Evolutionary conservation across 2,113 vertebrate genomes (phyloP).

Genomic region (Urocitellus parryii): DNA sequence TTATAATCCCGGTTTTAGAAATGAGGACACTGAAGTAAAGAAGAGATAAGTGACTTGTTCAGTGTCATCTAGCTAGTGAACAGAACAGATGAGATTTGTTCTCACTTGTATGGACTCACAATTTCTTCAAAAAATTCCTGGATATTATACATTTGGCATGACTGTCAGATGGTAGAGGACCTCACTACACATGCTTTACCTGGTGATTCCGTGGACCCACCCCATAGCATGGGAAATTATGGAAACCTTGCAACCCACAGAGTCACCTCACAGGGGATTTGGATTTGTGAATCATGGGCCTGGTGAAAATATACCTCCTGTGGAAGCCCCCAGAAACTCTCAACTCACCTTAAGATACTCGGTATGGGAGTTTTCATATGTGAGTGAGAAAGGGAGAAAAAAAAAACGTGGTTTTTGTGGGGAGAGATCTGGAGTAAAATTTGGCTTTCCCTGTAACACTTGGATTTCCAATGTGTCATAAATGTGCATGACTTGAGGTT

Average conservation of each 20-base stretch:
- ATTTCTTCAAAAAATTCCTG: neutral
- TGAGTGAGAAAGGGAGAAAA: neutral
- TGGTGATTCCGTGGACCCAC: neutral
- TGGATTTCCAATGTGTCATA: neutral
- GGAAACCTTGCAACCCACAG: neutral
- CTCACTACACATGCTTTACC: neutral
- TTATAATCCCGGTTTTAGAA: neutral
- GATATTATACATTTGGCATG: neutral
- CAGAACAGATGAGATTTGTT: neutral
- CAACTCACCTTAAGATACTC: neutral
- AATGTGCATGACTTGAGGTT: slow-evolving; percentile 5
- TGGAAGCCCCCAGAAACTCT: neutral
- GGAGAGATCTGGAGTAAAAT: neutral
- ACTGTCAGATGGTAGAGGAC: neutral
- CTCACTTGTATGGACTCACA: neutral
- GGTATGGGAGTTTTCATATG: neutral
- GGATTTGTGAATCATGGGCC: neutral
- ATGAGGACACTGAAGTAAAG: neutral
- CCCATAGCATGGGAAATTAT: neutral
- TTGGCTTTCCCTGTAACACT: neutral
- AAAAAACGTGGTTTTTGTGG: neutral
- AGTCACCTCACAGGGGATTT: neutral
- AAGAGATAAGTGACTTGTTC: neutral
- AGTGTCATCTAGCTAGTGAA: neutral
- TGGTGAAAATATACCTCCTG: neutral